Base-by-base conservation (phyloP, 2,888 invertebrate genomes). In the Dynastes tityus region DNA sequence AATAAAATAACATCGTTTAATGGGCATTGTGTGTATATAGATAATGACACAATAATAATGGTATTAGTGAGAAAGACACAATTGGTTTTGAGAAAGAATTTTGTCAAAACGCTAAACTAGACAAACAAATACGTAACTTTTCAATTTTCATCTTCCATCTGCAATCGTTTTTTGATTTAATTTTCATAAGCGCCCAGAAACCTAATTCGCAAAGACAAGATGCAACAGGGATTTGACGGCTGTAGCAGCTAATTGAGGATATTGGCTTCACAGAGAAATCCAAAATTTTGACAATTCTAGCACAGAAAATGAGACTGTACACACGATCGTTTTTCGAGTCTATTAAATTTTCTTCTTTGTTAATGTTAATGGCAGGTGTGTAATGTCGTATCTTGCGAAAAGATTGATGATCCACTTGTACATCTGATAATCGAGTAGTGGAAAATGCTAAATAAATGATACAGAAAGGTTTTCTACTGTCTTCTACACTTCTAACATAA, bases 381-480 rank as follows among this genome's bases (percentile, higher is more conserved):
- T 53, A 16, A 16, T 61, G 16, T 16, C 16, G 16, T 16, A 16
- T 16, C 16, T 16, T 16, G 16, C 16, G 16, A 16, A 16, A 16
- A 16, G 16, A 16, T 16, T 16, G 0, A 16, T 16, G 61, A 61
- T 3, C 27, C 61, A 61, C 22, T 61, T 16, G 61, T 22, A 61
- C 9, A 61, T 61, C 16, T n/a, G 8, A 61, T 61, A 61, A 61
- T 27, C 22, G 16, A 61, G 22, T 61, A 9, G 3, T 9, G 22
- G 27, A 27, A 61, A 16, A 27, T 16, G 27, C 27, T 27, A 16
- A 61, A 22, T 16, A 61, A 61, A 61, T 61, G 22, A 61, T 61
- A 61, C 61, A 61, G 61, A 61, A 27, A 9, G 22, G 16, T 27
- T 61, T 27, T 61, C 61, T 61, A 61, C 61, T 61, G 61, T 61